Evolutionary conservation across 1,140 invertebrate genomes (phyloP).

Genomic region (Eubasilissa regina): DNA sequence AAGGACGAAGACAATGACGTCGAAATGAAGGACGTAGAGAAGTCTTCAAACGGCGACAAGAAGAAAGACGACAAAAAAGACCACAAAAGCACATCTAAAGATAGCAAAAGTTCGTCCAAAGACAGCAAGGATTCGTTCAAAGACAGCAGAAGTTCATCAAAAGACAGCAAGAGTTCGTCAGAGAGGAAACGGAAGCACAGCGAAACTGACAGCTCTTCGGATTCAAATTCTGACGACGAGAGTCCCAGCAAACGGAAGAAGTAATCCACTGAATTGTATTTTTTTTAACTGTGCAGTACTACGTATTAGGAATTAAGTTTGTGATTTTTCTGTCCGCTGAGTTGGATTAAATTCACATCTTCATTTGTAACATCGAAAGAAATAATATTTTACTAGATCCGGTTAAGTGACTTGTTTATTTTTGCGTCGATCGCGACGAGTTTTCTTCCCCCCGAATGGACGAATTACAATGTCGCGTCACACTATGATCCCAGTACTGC

Average conservation of each 20-base stretch:
- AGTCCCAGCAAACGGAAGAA: constrained; percentile 50
- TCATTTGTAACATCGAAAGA: no score
- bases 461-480: no score
- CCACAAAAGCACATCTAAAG: constrained; percentile 10
- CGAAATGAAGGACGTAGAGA: constrained; percentile 28
- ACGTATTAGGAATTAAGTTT: no score
- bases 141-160: constrained; percentile 27
- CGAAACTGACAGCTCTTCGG: constrained; percentile 35
- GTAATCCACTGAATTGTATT: constrained; percentile 14
- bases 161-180: constrained; percentile 37
- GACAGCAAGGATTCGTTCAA: neutral
- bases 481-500: no score
- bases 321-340: no score
- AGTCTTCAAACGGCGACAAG: constrained; percentile 10
- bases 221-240: constrained; percentile 46
- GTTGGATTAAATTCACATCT: no score
- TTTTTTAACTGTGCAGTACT: no score
- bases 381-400: no score
- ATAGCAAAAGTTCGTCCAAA: constrained; percentile 15
- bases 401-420: no score
- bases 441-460: no score
- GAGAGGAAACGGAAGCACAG: constrained; percentile 52
- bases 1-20: constrained; percentile 41
- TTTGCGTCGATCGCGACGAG: no score
- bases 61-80: constrained; percentile 28